Conservation (phyloP, 2,797 vertebrate species). For the Epinephelus coioides region DNA sequence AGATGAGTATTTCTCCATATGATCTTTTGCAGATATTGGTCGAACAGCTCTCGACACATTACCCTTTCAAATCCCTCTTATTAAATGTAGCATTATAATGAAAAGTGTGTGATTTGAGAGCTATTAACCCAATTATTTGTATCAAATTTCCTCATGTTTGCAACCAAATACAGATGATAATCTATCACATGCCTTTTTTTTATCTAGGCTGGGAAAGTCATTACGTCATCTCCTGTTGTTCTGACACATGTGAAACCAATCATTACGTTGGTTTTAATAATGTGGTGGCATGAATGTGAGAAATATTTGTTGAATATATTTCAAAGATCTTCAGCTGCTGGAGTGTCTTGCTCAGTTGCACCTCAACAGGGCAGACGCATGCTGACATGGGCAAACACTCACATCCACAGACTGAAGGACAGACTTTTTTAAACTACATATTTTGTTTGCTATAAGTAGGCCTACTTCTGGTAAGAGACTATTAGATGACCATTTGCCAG, state of each 20-base stretch:
- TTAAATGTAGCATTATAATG: neutral
- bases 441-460: neutral
- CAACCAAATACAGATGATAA: neutral
- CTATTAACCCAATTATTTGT: neutral
- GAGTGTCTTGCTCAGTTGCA: neutral
- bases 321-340: neutral
- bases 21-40: neutral
- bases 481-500: neutral
- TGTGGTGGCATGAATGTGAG: neutral
- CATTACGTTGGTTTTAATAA: neutral
- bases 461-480: neutral
- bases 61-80: neutral
- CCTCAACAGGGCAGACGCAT: neutral
- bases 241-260: conserved; percentile 44
- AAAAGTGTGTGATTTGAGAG: neutral
- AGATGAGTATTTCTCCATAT: neutral
- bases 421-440: neutral
- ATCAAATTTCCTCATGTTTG: neutral
- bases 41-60: neutral
- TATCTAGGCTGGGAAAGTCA: neutral
- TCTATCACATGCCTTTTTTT: neutral
- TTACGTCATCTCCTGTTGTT: conserved; percentile 14
- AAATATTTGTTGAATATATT: neutral
- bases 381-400: neutral
- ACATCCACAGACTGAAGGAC: neutral